Conservation (phyloP, 2,113 vertebrate species). For the Neotragus pygmaeus region DNA sequence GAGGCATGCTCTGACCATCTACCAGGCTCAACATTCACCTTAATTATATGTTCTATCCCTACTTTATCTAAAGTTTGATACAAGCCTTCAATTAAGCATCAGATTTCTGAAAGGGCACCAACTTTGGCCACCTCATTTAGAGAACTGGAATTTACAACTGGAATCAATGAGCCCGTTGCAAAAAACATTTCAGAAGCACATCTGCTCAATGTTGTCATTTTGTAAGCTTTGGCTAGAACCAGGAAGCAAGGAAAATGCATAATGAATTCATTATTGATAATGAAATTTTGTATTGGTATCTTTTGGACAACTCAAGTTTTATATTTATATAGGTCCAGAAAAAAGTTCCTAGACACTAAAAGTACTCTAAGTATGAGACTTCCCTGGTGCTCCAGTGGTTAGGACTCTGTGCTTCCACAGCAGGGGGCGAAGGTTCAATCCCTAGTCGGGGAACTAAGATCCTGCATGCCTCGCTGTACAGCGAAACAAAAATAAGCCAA, state of each 20-base stretch:
- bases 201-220: not conserved
- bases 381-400: not conserved
- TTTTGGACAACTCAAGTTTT: not conserved
- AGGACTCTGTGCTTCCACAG: not conserved
- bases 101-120: not conserved
- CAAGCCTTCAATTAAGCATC: not conserved
- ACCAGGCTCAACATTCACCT: not conserved
- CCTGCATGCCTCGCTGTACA: not conserved
- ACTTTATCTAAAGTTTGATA: not conserved
- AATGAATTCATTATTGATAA: not conserved
- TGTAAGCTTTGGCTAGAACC: not conserved
- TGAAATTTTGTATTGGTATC: not conserved
- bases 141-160: not conserved
- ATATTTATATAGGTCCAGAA: not conserved
- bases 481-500: not conserved
- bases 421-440: not conserved
- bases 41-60: not conserved
- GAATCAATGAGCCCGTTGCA: not conserved
- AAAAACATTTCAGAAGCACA: not conserved
- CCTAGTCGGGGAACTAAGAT: not conserved
- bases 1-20: not conserved
- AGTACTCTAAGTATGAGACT: not conserved
- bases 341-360: not conserved
- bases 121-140: not conserved
- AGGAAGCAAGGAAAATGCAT: not conserved